Evolutionary conservation across 2,113 vertebrate genomes (phyloP).

Genomic region (Sigmodon hispidus): DNA sequence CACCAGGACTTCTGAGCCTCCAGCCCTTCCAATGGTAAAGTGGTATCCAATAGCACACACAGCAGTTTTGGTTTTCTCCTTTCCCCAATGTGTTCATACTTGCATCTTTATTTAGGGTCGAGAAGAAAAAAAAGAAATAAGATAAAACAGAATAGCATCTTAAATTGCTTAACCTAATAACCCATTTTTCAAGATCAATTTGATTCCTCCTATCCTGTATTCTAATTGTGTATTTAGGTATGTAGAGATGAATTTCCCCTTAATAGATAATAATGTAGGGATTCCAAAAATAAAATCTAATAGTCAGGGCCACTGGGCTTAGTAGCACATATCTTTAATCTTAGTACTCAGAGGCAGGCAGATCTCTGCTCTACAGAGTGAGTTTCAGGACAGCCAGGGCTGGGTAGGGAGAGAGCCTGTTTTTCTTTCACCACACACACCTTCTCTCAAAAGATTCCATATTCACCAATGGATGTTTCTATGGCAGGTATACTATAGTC

Average conservation of each 20-base stretch:
- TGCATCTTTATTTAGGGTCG: neutral
- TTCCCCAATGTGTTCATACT: neutral
- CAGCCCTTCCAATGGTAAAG: neutral
- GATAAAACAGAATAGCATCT: neutral
- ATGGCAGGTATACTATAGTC: neutral
- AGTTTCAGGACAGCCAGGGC: neutral
- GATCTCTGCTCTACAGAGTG: neutral
- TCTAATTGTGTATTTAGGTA: neutral
- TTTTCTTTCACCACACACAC: neutral
- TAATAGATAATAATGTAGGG: neutral
- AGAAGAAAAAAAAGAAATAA: conserved; percentile 26
- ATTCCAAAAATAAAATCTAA: conserved; percentile 44
- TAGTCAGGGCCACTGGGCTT: neutral
- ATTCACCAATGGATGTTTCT: neutral
- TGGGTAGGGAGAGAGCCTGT: neutral
- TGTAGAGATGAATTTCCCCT: neutral
- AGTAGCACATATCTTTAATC: neutral
- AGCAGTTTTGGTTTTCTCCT: neutral
- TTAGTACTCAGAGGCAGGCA: neutral
- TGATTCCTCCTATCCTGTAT: neutral
- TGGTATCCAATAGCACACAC: neutral
- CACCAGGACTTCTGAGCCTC: neutral
- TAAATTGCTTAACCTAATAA: neutral
- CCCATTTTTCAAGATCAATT: neutral
- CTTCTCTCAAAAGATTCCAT: neutral